Evolutionary conservation across 2,113 vertebrate species (phyloP).

Genomic region (Amazona guildingii): DNA sequence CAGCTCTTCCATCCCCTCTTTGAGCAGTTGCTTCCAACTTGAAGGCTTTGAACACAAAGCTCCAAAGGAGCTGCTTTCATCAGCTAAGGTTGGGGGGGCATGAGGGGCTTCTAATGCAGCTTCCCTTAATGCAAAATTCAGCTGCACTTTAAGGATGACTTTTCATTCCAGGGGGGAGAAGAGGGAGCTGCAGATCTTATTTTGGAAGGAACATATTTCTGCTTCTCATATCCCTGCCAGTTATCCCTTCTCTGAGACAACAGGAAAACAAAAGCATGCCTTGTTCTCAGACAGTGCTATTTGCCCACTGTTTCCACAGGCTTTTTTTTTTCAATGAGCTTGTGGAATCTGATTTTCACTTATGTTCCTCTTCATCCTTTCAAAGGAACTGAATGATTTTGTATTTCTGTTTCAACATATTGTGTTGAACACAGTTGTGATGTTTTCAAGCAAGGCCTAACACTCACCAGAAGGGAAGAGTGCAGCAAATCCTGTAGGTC

Average conservation of each 20-base stretch:
- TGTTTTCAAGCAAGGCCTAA: conserved; percentile 43
- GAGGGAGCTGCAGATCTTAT: conserved; percentile 3
- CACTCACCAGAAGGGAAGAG: conserved; percentile 41
- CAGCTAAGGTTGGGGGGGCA: neutral
- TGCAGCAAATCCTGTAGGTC: conserved; percentile 18
- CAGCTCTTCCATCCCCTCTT: neutral
- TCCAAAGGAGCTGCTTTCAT: neutral
- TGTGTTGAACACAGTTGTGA: conserved; percentile 30
- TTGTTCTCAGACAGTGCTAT: neutral
- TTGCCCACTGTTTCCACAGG: conserved; percentile 27
- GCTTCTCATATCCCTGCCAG: neutral
- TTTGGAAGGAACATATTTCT: neutral
- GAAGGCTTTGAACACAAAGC: neutral
- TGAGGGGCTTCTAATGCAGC: neutral
- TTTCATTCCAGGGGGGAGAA: neutral
- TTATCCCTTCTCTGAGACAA: neutral
- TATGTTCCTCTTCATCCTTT: conserved; percentile 19
- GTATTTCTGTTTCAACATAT: conserved; percentile 2
- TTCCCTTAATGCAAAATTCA: neutral
- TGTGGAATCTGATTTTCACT: conserved; percentile 29
- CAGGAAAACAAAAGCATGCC: neutral
- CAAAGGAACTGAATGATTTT: neutral
- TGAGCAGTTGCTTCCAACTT: neutral
- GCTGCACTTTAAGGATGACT: neutral
- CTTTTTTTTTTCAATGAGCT: neutral